Conservation (phyloP, 2,888 invertebrate species). For the Idaea biselata region DNA sequence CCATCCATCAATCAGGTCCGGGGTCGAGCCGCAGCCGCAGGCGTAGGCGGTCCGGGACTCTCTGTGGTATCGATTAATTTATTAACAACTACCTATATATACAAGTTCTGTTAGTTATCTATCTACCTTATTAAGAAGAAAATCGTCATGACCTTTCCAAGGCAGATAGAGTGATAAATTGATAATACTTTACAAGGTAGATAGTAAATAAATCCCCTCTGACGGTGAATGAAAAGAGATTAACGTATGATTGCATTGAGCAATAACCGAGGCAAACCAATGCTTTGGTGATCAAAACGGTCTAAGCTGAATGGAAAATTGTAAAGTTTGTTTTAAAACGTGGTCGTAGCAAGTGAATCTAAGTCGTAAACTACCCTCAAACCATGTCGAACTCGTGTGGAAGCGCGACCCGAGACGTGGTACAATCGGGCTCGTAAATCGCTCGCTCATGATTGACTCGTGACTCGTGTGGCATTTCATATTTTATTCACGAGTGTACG, state of each 20-base stretch:
- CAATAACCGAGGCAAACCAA: no score
- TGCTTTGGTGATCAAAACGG: no score
- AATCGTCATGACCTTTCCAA: no score
- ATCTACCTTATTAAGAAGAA: no score
- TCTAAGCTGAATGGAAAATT: no score
- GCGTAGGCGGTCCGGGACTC: background rate
- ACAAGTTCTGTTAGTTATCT: no score
- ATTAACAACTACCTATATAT: background rate
- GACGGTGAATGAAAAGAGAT: no score
- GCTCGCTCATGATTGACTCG: constrained; percentile 15
- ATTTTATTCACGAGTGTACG: constrained; percentile 17
- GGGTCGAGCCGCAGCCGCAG: background rate
- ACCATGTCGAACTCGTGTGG: constrained; percentile 9
- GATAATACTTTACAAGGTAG: no score
- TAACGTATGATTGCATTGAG: no score
- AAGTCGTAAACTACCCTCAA: background rate
- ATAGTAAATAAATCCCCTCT: no score
- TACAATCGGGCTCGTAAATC: constrained; percentile 13
- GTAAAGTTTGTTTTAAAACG: background rate
- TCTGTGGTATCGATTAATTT: no score
- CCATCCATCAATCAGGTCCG: background rate
- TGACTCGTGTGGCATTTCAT: constrained; percentile 13
- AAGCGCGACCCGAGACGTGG: constrained; percentile 8
- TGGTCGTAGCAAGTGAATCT: background rate
- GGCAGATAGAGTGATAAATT: no score